Evolutionary conservation across 2,888 invertebrate genomes (phyloP), one percentile per base, ranked within the genome.

Genomic region (Syritta pipiens): DNA sequence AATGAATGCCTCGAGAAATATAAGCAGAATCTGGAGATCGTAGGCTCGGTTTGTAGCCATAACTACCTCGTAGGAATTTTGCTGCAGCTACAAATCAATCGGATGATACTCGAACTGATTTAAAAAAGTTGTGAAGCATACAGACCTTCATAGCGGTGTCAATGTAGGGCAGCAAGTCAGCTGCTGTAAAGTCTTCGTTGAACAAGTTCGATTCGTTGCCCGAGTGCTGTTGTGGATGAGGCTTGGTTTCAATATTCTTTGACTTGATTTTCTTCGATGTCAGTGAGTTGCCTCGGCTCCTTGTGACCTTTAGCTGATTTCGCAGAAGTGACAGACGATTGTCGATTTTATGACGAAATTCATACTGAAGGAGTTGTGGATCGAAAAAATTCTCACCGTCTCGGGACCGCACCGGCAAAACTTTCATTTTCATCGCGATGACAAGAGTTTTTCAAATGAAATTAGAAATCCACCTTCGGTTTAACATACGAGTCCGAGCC

Each of bases 1-100:
- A 6, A 76, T 42, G 24, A 76, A 76, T 0, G 76, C 40, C 19
- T 76, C 76, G 1, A 76, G 51, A 44, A 63, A 76, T 42, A 76
- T 69, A 3, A 69, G 55, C 1, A 69, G 42, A 6, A 76, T 20
- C 12, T 62, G 69, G 10, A 69, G 1, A 4, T 24, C 6, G 17
- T 24, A 63, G 1, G 22, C 17, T 22, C 42, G 48, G 51, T 63
- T 69, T 9, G 51, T 69, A 0, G 32, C 22, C 2, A 57, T 1
- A 1, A 57, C 55, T 6, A 51, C 42, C 35, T 76, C 76, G 10
- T 24, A 55, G 5, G 51, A 48, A 6, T 63, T 19, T 49, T 76
- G 69, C 20, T 76, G 76, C 6, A 76, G 24, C 76, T 76, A 14
- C 12, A 68, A 57, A 22, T 17, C 3, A 1, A 37, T 17, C n/a